Evolutionary conservation across 2,113 vertebrate species (phyloP).

Genomic region (Triplophysa tibetana): DNA sequence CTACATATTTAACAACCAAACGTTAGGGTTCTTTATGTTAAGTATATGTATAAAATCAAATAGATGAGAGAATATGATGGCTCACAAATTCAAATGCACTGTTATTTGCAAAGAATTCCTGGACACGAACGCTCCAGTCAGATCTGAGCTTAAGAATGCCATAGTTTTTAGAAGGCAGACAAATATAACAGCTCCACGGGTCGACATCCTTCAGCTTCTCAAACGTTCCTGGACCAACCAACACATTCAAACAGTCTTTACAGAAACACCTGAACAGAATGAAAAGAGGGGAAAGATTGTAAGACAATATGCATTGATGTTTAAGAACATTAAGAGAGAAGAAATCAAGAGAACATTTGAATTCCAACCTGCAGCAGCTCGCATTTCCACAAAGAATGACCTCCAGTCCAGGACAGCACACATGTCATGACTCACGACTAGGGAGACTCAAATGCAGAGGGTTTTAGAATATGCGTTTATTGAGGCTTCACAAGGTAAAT

Average conservation of each 20-base stretch:
- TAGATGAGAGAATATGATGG: conserved; percentile 8
- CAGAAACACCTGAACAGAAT: conserved; percentile 84
- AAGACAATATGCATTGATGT: background rate
- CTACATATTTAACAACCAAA: background rate
- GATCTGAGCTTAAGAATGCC: conserved; percentile 80
- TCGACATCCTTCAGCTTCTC: conserved; percentile 80
- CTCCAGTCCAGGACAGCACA: conserved; percentile 88
- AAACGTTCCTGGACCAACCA: conserved; percentile 82
- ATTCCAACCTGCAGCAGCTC: conserved; percentile 86
- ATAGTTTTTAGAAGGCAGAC: conserved; percentile 73
- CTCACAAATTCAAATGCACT: conserved; percentile 85
- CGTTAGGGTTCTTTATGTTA: background rate
- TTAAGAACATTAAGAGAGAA: background rate
- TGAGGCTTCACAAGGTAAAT: too few species aligned
- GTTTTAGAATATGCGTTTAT: too few species aligned
- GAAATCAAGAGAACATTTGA: background rate
- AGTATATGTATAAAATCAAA: background rate
- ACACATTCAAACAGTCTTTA: conserved; percentile 88
- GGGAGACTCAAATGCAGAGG: too few species aligned
- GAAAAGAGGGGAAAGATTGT: background rate
- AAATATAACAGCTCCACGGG: conserved; percentile 94
- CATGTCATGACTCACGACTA: conserved; percentile 12
- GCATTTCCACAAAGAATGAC: conserved; percentile 87
- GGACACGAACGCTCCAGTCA: conserved; percentile 87
- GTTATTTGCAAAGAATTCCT: conserved; percentile 89